Conservation (phyloP, 2,888 invertebrate genomes). For the Phorcus lineatus region DNA sequence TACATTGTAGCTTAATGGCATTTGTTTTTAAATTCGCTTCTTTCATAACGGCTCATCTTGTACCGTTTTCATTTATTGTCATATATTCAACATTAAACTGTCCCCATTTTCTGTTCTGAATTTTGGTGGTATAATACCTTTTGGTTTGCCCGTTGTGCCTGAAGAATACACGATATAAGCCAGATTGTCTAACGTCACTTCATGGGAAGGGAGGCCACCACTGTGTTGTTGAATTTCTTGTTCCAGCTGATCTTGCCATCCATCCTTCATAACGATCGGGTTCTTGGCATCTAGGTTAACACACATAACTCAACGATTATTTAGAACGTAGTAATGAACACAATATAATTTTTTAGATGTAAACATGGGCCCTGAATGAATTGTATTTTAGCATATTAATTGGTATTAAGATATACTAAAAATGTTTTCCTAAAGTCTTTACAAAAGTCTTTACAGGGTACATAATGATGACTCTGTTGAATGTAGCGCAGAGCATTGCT, state of each 20-base stretch:
- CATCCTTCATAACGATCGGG: slow-evolving; percentile 55
- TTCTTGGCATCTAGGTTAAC: slow-evolving; percentile 34
- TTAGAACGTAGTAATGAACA: not conserved
- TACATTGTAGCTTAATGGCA: too few relatives aligned
- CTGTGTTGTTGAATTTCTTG: slow-evolving; percentile 33
- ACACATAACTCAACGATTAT: not conserved
- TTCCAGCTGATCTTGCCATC: slow-evolving; percentile 60
- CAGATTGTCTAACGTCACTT: slow-evolving; percentile 67
- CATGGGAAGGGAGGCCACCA: slow-evolving; percentile 15
- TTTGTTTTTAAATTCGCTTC: too few relatives aligned
- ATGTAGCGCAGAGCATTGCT: too few relatives aligned
- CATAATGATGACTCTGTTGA: too few relatives aligned
- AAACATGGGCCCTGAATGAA: not conserved
- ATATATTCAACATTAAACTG: not conserved
- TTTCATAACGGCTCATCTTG: too few relatives aligned
- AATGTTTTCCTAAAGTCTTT: too few relatives aligned
- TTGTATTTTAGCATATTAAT: not conserved
- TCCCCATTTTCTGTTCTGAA: not conserved
- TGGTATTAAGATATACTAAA: not conserved
- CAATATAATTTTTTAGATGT: not conserved
- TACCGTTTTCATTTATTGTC: too few relatives aligned
- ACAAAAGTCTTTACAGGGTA: too few relatives aligned
- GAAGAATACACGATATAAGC: slow-evolving; percentile 76
- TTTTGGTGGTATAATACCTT: slow-evolving; percentile 63
- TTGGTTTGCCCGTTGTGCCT: slow-evolving; percentile 76